A percentile compares a stretch with the other conserved stretches of the same genome.
Conservation (phyloP, 2,888 invertebrate species). For the Uropetala carovei region DNA sequence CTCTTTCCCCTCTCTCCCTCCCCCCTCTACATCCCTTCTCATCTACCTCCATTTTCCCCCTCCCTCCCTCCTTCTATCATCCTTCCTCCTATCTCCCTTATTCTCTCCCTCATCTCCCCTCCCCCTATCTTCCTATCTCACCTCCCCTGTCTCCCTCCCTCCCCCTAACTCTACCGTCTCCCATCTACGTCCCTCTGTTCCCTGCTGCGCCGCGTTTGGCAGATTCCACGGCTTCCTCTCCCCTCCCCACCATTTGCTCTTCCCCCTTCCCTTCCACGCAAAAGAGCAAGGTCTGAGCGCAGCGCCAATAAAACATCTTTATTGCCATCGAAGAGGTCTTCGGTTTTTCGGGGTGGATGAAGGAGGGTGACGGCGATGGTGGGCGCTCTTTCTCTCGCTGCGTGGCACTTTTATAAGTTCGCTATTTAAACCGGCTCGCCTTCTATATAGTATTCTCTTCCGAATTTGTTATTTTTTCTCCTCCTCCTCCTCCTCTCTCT, state of each 20-base stretch:
- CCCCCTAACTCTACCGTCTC: not conserved
- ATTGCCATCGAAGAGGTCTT: slow-evolving; percentile 57
- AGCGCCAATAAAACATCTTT: slow-evolving; percentile 58
- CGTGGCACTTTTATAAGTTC: slow-evolving; percentile 39
- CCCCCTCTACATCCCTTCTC: not conserved
- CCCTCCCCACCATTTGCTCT: not conserved
- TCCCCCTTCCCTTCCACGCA: not conserved
- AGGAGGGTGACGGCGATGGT: not conserved
- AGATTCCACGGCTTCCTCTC: not conserved
- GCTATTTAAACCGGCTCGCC: slow-evolving; percentile 46
- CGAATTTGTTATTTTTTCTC: not conserved
- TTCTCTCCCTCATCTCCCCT: not conserved
- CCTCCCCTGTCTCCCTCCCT: not conserved
- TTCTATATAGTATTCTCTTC: not conserved
- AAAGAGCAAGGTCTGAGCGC: not conserved
- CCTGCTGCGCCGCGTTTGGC: not conserved
- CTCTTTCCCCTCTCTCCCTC: not conserved
- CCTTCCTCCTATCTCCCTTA: not conserved
- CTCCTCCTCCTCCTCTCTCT: no score
- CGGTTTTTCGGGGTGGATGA: slow-evolving; percentile 15
- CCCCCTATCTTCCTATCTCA: not conserved
- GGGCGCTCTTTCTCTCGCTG: not conserved
- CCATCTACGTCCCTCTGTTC: not conserved
- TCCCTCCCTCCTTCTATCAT: not conserved
- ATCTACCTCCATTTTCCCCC: not conserved